Evolutionary conservation across 2,797 vertebrate species (phyloP), one percentile per base, ranked within the genome.

Genomic region (Philypnodon macrostomus): DNA sequence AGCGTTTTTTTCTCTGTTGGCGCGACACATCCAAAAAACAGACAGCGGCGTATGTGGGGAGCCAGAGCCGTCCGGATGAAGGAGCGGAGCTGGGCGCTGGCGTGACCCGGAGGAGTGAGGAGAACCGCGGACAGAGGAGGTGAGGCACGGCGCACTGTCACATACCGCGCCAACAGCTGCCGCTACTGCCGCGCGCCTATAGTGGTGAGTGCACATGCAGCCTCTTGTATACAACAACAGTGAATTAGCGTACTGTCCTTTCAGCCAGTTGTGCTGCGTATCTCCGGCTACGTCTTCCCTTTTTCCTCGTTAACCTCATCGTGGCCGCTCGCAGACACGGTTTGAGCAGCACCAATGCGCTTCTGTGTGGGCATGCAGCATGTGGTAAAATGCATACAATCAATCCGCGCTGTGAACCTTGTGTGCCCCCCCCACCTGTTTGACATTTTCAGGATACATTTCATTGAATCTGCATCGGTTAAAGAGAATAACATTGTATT

Each of bases 71-170:
- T 67, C 63, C 77, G 58, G 58, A 87, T 81, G 83, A 79, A 76
- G 80, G 78, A 85, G 86, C 79, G 75, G 88, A 84, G 90, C 89
- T 85, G 85, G 85, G 82, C 79, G 85, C 84, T 73, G 86, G 88
- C 79, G 81, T 86, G 88, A 86, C 83, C 79, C 88, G 84, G 84
- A 44, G 26, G 27, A 30, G 41, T 30, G 41, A 44, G 12, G 75
- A 81, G 79, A 84, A 85, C 49, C 73, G 67, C 55, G 70, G 44
- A 70, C 69, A 4, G 58, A 50, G 61, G 58, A 50, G 61, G 73
- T 3, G 58, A 49, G 63, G 58, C n/a, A n/a, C n/a, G n/a, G n/a
- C n/a, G n/a, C n/a, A n/a, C 63, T 71, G 74, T 42, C 39, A 82
- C 77, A n/a, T n/a, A 74, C 81, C 79, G 83, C 83, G 73, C 58